A percentile compares a stretch with the other conserved stretches of the same genome.
phyloP scores from a whole-genome alignment of 2,113 vertebrate genomes.

The Talpa occidentalis region DNA sequence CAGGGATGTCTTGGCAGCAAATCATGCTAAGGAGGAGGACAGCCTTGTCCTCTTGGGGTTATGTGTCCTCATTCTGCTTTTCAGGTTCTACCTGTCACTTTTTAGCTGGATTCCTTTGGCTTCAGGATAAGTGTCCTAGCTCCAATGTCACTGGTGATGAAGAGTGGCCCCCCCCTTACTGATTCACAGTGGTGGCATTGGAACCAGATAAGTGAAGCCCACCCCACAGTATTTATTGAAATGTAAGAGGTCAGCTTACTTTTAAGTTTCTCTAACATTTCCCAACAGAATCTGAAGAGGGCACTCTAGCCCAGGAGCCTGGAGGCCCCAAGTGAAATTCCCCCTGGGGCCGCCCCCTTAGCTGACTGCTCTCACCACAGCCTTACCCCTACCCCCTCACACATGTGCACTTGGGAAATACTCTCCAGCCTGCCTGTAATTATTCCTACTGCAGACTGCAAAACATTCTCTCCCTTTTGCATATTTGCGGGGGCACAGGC shows the following conservation, averaged over 20 bases:
- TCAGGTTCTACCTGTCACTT: neutral
- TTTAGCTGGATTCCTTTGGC: neutral
- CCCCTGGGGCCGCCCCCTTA: too few relatives aligned
- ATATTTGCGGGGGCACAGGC: neutral
- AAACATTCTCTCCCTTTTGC: constrained; percentile 18
- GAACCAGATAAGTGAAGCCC: neutral
- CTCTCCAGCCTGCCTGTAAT: neutral
- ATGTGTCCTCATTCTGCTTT: neutral
- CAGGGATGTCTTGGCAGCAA: neutral
- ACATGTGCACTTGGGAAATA: neutral
- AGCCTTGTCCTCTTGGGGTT: neutral
- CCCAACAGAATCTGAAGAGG: constrained; percentile 56
- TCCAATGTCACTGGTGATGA: neutral
- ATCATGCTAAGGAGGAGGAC: neutral
- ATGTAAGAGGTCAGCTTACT: too few relatives aligned
- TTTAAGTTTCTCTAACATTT: constrained; percentile 18
- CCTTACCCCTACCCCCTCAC: neutral
- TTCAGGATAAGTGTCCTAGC: neutral
- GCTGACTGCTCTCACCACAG: neutral
- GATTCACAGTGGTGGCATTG: neutral
- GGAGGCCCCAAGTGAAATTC: neutral
- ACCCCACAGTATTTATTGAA: neutral
- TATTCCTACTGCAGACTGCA: neutral
- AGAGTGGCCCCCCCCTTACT: neutral
- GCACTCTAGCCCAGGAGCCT: constrained; percentile 18